Conservation (phyloP, 2,797 vertebrate species). For the Pangasius krempfi region DNA sequence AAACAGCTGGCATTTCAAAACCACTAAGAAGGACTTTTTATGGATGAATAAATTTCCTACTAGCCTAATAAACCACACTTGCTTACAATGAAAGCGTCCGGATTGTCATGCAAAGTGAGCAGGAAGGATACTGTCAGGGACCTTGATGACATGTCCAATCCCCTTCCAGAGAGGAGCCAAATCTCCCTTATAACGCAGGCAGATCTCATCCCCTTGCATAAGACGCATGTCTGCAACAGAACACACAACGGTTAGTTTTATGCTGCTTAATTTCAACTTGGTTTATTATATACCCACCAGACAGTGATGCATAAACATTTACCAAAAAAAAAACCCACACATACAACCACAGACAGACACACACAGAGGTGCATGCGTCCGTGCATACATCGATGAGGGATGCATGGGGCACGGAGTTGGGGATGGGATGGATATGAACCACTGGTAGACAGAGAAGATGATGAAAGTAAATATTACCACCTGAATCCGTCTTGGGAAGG, state of each 20-base stretch:
- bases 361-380: constrained; percentile 41
- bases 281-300: constrained; percentile 37
- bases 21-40: not conserved
- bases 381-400: constrained; percentile 66
- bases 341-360: constrained; percentile 25
- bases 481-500: constrained; percentile 98
- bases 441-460: constrained; percentile 64
- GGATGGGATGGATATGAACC: constrained; percentile 66
- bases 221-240: constrained; percentile 89
- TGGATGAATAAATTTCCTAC: not conserved
- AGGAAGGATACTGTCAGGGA: constrained; percentile 97
- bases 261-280: not conserved
- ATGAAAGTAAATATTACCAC: constrained; percentile 74
- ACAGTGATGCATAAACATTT: constrained; percentile 16
- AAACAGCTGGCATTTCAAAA: not conserved
- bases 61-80: not conserved
- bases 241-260: not conserved
- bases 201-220: constrained; percentile 99
- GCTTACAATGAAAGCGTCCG: not conserved
- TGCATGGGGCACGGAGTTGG: constrained; percentile 61
- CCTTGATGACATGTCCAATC: constrained; percentile 98
- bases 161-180: constrained; percentile 95
- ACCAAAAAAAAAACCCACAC: constrained; percentile 20
- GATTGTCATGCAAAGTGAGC: not conserved
- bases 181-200: constrained; percentile 95